Evolutionary conservation across 2,113 vertebrate genomes (phyloP), one percentile per base, ranked within the genome.

Genomic region (Speoplatyrhinus poulsoni): DNA sequence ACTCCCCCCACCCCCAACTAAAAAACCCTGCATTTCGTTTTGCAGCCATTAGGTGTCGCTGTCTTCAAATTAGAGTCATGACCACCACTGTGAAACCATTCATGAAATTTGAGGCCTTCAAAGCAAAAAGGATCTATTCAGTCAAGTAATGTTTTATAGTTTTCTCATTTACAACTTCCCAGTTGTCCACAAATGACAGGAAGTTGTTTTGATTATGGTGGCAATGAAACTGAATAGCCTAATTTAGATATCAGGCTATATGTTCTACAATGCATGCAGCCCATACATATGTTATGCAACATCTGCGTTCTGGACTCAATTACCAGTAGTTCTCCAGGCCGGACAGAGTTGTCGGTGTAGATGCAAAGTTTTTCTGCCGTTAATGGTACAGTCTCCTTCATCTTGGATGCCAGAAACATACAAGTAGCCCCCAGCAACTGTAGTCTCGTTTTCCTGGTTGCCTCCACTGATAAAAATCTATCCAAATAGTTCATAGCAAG

Each of bases 401-500:
- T 98, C 92, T 98, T 99, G 59, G 97, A 99, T 67, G 96, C 97
- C 85, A 98, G 92, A 89, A 99, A 99, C 97, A 99, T 99, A 90
- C 97, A 98, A 49, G 96, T 92, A 64, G 96, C 96, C 88, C 97
- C 97, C 59, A 98, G 92, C 86, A 99, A 93, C 91, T 99, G 96
- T 82, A 99, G 93, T 71, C 95, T 90, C 75, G 91, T 95, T 87
- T 99, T 99, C 87, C 93, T 95, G 77, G 95, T 93, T 62, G 94
- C 93, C 87, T 98, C 96, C 57, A 98, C 94, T 26, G 97, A 98
- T 88, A 99, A 91, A 92, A 95, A 97, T 90, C 97, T 93, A 93
- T 99, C 96, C 95, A 98, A 93, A 91, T 98, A 99, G 93, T 98
- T 99, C 96, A 99, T 97, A 79, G 96, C 97, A 91, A 97, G 92